Evolutionary conservation across 1,140 invertebrate species (phyloP), one percentile per base, ranked within the genome.

Genomic region (Prorops nasuta): DNA sequence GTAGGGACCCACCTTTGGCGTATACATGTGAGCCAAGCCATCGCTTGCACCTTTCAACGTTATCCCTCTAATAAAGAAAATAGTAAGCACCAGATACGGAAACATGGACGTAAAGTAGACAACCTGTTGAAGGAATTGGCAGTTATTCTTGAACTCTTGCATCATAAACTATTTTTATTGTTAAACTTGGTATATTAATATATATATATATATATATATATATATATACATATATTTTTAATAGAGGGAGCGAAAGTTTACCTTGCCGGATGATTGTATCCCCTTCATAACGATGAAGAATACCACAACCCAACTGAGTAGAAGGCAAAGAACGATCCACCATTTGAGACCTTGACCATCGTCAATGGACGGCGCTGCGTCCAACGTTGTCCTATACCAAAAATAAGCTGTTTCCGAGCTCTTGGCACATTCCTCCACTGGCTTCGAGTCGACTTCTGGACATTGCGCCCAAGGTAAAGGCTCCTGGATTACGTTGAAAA

Each of bases 271-370:
- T 58, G 92, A 94, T 76, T 98, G 94, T 55, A 98, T 97, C 36
- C 96, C 96, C 77, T 96, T 95, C 92, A 96, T 96, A 3, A 98
- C 92, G 67, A 96, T 97, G 67, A 95, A 90, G 79, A 96, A 98
- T 10, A 98, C 93, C 42, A 98, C 81, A 48, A 91, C 78, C 96
- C 96, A 99, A 39, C 95, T 91, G 9, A 98, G 77, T 24, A 97
- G 74, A 14, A 99, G 82, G 71, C 94, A 96, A 3, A 95, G 68
- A 0, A 92, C 90, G 61, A 98, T 93, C 90, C 96, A 96, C 91
- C 92, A 96, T 58, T 92, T 90, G 7, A 97, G 84, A 7, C 83
- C 86, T 12, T 91, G 91, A 0, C 85, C 82, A 32, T 92, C 86
- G 16, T 92, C 88, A 64, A 97, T 93, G 31, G 84, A 85, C 1